Evolutionary conservation across 2,797 vertebrate genomes (phyloP).

Genomic region (Chaetodon trifasciatus): DNA sequence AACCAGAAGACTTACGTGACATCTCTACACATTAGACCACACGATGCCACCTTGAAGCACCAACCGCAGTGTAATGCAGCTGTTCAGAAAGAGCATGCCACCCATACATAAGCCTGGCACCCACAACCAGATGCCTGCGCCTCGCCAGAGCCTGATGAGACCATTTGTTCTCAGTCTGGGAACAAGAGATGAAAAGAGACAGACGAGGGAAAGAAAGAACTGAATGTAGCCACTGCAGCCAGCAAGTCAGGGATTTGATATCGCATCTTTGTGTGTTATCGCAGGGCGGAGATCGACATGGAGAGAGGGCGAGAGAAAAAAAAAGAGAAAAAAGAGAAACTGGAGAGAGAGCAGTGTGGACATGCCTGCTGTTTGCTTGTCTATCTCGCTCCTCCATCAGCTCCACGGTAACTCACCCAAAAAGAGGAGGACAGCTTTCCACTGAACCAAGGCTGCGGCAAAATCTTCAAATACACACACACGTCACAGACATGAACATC

Average conservation of each 20-base stretch:
- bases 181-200: conserved; percentile 59
- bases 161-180: conserved; percentile 65
- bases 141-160: conserved; percentile 61
- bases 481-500: conserved; percentile 5
- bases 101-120: conserved; percentile 62
- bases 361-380: conserved; percentile 65
- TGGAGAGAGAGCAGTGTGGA: conserved; percentile 61
- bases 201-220: conserved; percentile 47
- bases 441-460: conserved; percentile 54
- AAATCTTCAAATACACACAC: conserved; percentile 42
- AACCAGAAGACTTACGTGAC: conserved; percentile 59
- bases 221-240: conserved; percentile 65
- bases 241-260: conserved; percentile 72
- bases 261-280: conserved; percentile 74
- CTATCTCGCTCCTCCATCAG: conserved; percentile 72
- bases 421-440: conserved; percentile 56
- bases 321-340: conserved; percentile 22
- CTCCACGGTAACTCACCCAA: conserved; percentile 53
- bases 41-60: conserved; percentile 58
- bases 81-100: conserved; percentile 59
- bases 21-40: conserved; percentile 41
- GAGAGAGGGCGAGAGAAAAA: conserved; percentile 18
- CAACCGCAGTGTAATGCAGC: conserved; percentile 52
- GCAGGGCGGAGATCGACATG: conserved; percentile 54
- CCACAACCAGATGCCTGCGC: conserved; percentile 53